A percentile compares a stretch with the other conserved stretches of the same genome.
Conservation (phyloP, 2,797 vertebrate genomes). For the Semotilus atromaculatus region DNA sequence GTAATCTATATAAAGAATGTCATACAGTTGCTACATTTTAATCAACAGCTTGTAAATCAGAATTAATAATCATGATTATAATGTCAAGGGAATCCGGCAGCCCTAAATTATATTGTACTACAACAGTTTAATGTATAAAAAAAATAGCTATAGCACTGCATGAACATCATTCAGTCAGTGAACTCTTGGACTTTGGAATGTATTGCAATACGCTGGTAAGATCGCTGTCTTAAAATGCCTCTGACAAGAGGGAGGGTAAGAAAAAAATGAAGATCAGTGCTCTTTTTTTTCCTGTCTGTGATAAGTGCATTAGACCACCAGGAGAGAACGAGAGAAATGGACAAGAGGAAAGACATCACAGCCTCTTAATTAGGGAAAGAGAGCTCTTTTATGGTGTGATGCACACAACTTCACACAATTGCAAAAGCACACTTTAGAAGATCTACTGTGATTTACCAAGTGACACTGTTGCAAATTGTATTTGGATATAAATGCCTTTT, state of each 20-base stretch:
- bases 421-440: background rate
- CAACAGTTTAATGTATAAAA: background rate
- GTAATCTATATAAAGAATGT: background rate
- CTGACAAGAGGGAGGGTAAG: conserved; percentile 4
- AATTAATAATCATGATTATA: conserved; percentile 2
- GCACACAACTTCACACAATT: conserved; percentile 23
- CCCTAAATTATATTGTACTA: background rate
- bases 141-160: background rate
- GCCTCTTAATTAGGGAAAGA: conserved; percentile 43
- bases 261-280: conserved; percentile 8
- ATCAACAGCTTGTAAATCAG: background rate
- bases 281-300: conserved; percentile 10
- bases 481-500: background rate
- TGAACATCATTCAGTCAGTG: background rate
- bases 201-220: background rate
- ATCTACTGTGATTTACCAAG: conserved; percentile 9
- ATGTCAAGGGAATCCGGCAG: background rate
- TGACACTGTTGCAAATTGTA: background rate
- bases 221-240: conserved; percentile 5
- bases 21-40: background rate
- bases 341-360: conserved; percentile 30
- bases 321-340: background rate
- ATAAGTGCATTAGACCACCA: conserved; percentile 21
- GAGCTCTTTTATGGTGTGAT: conserved; percentile 36
- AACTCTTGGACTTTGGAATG: background rate